Conservation (phyloP, 2,797 vertebrate species). For the Helostoma temminkii region DNA sequence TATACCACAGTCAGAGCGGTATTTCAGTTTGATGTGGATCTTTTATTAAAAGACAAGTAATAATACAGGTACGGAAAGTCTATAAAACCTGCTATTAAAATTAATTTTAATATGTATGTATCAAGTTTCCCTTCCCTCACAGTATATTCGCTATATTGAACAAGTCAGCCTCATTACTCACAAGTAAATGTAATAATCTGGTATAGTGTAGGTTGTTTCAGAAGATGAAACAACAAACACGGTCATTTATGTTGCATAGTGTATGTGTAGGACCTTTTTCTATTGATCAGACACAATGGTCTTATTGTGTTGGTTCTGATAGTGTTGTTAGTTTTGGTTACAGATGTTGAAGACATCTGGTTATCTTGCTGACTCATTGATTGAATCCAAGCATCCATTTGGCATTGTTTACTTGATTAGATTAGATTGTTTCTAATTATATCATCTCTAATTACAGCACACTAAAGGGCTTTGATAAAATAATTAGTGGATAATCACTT, state of each 20-base stretch:
- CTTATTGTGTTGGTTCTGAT: neutral
- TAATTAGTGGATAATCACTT: conserved; percentile 1
- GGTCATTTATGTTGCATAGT: neutral
- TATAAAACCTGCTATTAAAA: too few species aligned
- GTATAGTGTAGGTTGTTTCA: neutral
- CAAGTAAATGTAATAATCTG: too few species aligned
- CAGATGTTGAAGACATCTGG: neutral
- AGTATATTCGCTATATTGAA: too few species aligned
- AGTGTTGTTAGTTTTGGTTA: neutral
- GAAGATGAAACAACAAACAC: neutral
- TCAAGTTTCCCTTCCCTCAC: too few species aligned
- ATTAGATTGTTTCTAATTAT: conserved; percentile 25
- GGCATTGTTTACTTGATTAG: conserved; percentile 37
- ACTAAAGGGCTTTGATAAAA: conserved; percentile 14
- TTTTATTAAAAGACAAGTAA: too few species aligned
- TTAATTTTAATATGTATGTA: too few species aligned
- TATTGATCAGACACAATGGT: conserved; percentile 19
- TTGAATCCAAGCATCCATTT: conserved; percentile 14
- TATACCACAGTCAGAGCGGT: too few species aligned
- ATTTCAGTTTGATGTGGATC: too few species aligned
- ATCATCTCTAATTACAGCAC: conserved; percentile 16
- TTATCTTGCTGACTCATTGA: conserved; percentile 19
- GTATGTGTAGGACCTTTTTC: neutral
- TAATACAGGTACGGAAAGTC: too few species aligned
- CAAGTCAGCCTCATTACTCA: too few species aligned